Conservation (phyloP, 2,888 invertebrate genomes). For the Heterodera filipjevi region DNA sequence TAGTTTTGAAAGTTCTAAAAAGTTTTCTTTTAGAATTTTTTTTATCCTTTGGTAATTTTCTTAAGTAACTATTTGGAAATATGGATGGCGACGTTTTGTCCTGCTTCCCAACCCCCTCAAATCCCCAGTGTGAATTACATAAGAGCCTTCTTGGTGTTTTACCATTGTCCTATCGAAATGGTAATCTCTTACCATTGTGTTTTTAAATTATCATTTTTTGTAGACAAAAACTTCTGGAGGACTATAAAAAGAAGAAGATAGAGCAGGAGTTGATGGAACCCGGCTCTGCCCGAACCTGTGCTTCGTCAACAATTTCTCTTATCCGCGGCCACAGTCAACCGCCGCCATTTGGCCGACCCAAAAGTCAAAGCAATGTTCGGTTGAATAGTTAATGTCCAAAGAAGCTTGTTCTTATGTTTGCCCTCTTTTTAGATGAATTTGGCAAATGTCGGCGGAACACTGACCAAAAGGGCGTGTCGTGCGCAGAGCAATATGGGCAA, state of each 20-base stretch:
- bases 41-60: too few species aligned
- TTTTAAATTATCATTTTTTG: slow-evolving; percentile 34
- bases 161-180: too few species aligned
- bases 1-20: too few species aligned
- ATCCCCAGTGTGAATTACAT: too few species aligned
- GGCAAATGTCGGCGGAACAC: neutral
- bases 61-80: too few species aligned
- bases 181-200: too few species aligned
- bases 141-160: too few species aligned
- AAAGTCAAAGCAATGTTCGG: slow-evolving; percentile 55
- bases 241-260: slow-evolving; percentile 61
- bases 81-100: too few species aligned
- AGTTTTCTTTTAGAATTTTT: too few species aligned
- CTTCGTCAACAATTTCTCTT: slow-evolving; percentile 42
- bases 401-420: slow-evolving; percentile 19
- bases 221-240: slow-evolving; percentile 61
- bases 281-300: slow-evolving; percentile 49
- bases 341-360: slow-evolving; percentile 61
- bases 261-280: slow-evolving; percentile 58
- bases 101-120: too few species aligned
- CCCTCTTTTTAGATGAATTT: slow-evolving; percentile 28
- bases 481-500: slow-evolving; percentile 45
- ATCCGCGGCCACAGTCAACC: slow-evolving; percentile 47
- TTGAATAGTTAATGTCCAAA: neutral
- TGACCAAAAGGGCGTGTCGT: slow-evolving; percentile 37